phyloP scores from a whole-genome alignment of 2,888 invertebrate genomes.

The Pseudococcus viburni region DNA sequence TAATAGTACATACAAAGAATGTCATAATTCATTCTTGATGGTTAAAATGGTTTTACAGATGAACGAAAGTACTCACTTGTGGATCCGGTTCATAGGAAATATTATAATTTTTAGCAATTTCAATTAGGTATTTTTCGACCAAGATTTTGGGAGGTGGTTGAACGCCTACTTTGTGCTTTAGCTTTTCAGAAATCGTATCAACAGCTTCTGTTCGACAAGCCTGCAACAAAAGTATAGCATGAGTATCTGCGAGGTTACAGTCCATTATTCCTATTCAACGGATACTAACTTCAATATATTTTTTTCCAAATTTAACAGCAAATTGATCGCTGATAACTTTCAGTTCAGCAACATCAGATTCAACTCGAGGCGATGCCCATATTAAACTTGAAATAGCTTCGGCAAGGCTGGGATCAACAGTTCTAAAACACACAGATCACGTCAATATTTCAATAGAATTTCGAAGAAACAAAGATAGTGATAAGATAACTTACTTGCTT shows the following conservation, averaged over 20 bases:
- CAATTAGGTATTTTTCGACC: constrained; percentile 94
- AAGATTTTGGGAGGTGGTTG: constrained; percentile 96
- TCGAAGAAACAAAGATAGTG: not conserved
- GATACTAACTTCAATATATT: constrained; percentile 81
- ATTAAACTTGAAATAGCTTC: constrained; percentile 97
- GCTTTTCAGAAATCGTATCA: constrained; percentile 87
- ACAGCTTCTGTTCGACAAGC: constrained; percentile 87
- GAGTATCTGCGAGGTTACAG: not conserved
- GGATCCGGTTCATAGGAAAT: constrained; percentile 96
- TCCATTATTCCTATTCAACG: not conserved
- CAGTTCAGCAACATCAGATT: constrained; percentile 84
- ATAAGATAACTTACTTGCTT: constrained; percentile 82
- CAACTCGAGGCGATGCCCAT: constrained; percentile 96
- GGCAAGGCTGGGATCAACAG: constrained; percentile 85
- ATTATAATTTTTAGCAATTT: constrained; percentile 96
- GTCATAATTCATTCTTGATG: not conserved
- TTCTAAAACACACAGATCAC: constrained; percentile 52
- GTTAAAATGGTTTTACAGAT: constrained; percentile 6
- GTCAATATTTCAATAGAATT: not conserved
- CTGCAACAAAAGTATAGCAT: constrained; percentile 68
- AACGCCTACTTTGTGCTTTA: constrained; percentile 93
- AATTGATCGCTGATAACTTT: constrained; percentile 89
- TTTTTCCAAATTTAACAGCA: constrained; percentile 92
- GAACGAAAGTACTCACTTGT: constrained; percentile 73
- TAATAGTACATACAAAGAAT: constrained; percentile 66